A percentile compares a stretch with the other conserved stretches of the same genome.
These are phyloP conservation scores for Monopterus albus DNA, from an alignment of 2,113 vertebrate genomes.

Conservation along the genomic window DNA sequence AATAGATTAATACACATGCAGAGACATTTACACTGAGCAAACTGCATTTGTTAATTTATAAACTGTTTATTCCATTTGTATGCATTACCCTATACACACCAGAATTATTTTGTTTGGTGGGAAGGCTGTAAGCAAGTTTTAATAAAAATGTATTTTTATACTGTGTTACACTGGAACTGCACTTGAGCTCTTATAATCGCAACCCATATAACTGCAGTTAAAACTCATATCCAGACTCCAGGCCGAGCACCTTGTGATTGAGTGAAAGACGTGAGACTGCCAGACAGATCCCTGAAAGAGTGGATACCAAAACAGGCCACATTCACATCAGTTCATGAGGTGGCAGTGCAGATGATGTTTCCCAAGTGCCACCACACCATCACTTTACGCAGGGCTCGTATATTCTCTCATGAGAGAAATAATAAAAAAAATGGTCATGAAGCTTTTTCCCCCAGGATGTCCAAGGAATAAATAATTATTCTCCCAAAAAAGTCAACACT, in stretches of 20 bases:
- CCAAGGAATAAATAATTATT: constrained; percentile 90
- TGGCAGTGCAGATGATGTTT: constrained; percentile 49
- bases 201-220: constrained; percentile 10
- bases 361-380: constrained; percentile 54
- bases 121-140: constrained; percentile 30
- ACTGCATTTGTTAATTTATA: constrained; percentile 5
- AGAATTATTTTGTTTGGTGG: constrained; percentile 41
- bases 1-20: background rate
- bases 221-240: background rate
- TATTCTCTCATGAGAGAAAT: constrained; percentile 62
- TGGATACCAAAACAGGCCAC: constrained; percentile 70
- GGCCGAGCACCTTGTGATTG: background rate
- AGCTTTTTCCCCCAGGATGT: constrained; percentile 86
- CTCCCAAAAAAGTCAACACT: constrained; percentile 94
- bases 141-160: constrained; percentile 66
- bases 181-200: background rate
- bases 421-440: constrained; percentile 58
- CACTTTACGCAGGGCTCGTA: constrained; percentile 47
- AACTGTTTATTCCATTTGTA: constrained; percentile 41
- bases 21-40: constrained; percentile 14
- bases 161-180: constrained; percentile 9
- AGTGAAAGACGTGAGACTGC: background rate
- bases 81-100: background rate
- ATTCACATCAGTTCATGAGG: constrained; percentile 46
- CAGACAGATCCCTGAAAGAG: background rate